Base-by-base conservation (phyloP, 1,140 invertebrate genomes). In the Lordiphosa collinella region DNA sequence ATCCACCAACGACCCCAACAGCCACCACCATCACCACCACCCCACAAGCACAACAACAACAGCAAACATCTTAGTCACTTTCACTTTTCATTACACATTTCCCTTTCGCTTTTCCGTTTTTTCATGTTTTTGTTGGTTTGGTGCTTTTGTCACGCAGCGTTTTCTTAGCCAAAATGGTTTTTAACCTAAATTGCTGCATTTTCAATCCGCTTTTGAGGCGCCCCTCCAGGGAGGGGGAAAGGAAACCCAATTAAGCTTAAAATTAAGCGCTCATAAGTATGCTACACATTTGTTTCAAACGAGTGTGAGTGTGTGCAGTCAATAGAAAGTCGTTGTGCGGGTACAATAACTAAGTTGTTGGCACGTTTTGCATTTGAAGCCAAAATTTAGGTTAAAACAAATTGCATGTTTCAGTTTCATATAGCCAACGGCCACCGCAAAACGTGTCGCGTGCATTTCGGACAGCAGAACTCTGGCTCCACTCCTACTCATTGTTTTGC, bases 381-480 rank as follows among this genome's bases (percentile, higher is more conserved):
- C 54, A 59, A 50, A 59, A 80, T 80, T 74, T 74, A 54, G 75
- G 75, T 79, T 79, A 80, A 70, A 74, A 80, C 65, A 79, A 79
- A 79, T 80, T 70, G 54, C 76, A 74, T 74, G 75, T 80, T 80
- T 75, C 65, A 51, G 62, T 80, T 70, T 36, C 44, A 57, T 50
- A 43, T 50, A 43, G 31, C 34, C 31, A 16, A 9, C 11, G 16
- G 14, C 32, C 44, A 55, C 41, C 22, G 40, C 48, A 46, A 34
- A 29, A 16, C 18, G 31, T n/a, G 14, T 47, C 29, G 52, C 57
- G 57, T 60, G 57, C 54, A 22, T 22, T 22, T 22, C 18, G 18
- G 44, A 31, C 47, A 11, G 9, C 11, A 22, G 35, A 31, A 35
- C 12, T n/a, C 12, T 11, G 12, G 35, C 41, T 41, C 9, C 7